Evolutionary conservation across 2,797 vertebrate species (phyloP).

Genomic region (Delichon dasypus): DNA sequence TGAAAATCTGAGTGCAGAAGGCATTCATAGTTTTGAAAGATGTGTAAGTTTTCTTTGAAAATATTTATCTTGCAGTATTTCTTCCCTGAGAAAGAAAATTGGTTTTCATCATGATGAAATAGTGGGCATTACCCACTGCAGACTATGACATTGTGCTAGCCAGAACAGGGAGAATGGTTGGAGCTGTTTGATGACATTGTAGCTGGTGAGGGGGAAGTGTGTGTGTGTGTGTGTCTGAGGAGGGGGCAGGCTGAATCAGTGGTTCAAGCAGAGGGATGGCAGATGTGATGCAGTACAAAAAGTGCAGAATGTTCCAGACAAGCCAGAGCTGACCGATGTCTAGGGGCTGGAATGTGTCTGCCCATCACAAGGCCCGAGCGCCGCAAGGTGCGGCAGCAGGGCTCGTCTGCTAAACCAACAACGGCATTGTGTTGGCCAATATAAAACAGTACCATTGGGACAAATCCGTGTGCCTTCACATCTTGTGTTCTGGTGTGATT

Average conservation of each 20-base stretch:
- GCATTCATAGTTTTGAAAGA: not conserved
- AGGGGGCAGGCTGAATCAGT: not conserved
- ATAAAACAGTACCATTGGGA: fast-evolving
- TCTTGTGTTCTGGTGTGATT: not conserved
- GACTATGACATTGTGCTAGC: fast-evolving
- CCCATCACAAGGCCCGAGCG: fast-evolving
- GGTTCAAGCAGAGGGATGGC: not conserved
- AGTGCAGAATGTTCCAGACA: not conserved
- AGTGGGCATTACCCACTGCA: not conserved
- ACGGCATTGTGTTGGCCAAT: fast-evolving
- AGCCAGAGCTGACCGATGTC: not conserved
- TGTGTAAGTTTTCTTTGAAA: not conserved
- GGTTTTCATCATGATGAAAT: not conserved
- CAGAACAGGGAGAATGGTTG: not conserved
- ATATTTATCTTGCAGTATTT: not conserved
- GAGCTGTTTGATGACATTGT: not conserved
- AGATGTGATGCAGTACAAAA: not conserved
- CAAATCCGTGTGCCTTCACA: fast-evolving
- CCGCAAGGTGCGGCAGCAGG: fast-evolving
- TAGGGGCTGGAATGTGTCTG: not conserved
- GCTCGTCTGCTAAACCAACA: not conserved
- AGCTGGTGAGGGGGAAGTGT: not conserved
- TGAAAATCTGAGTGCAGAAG: not conserved
- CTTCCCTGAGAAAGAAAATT: not conserved
- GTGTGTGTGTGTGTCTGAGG: not conserved